Evolutionary conservation across 2,113 vertebrate genomes (phyloP).

Genomic region (Ailurus styani): DNA sequence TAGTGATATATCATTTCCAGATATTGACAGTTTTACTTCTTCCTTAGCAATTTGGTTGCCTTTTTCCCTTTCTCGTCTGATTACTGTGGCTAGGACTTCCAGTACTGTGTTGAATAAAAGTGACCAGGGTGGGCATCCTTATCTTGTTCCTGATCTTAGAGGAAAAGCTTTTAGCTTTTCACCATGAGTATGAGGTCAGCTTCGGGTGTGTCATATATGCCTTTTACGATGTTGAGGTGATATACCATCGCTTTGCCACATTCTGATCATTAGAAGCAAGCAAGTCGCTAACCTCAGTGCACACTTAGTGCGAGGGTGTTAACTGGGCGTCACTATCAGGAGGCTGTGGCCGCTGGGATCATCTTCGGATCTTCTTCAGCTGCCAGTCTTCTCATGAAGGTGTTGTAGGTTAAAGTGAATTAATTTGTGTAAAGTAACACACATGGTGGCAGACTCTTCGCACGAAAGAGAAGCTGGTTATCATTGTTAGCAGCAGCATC

Average conservation of each 20-base stretch:
- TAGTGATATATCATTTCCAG: background rate
- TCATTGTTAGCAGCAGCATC: background rate
- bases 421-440: background rate
- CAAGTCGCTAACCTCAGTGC: background rate
- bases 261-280: background rate
- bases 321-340: background rate
- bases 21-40: background rate
- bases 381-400: background rate
- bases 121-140: background rate
- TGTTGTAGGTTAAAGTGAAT: background rate
- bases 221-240: background rate
- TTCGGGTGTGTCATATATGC: background rate
- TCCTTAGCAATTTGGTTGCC: background rate
- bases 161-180: background rate
- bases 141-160: background rate
- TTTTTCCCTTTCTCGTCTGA: background rate
- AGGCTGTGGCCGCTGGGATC: background rate
- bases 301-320: background rate
- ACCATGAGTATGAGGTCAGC: background rate
- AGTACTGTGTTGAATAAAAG: background rate
- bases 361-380: background rate
- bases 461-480: background rate
- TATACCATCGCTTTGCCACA: background rate
- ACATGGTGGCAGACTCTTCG: background rate
- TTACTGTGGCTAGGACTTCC: background rate